Evolutionary conservation across 2,797 vertebrate species (phyloP).

Genomic region (Dendrocincla fuliginosa): DNA sequence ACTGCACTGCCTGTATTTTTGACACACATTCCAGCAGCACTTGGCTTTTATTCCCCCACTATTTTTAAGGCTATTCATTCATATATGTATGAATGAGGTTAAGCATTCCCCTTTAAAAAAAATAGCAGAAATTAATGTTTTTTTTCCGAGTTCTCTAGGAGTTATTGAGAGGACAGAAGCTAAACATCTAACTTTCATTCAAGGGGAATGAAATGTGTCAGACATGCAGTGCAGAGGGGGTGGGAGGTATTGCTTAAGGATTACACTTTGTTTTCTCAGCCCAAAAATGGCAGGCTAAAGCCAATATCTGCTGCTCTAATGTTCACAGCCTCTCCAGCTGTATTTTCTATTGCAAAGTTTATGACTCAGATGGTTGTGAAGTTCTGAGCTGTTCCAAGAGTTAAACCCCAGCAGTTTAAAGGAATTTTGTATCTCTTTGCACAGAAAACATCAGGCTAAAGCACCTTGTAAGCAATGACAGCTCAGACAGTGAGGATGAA

Average conservation of each 20-base stretch:
- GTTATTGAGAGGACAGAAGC: not conserved
- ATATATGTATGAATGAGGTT: not conserved
- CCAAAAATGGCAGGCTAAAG: not conserved
- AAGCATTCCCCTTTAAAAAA: not conserved
- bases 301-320: not conserved
- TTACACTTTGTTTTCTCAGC: not conserved
- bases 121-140: not conserved
- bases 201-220: not conserved
- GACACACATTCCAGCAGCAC: not conserved
- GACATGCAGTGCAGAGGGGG: not conserved
- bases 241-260: not conserved
- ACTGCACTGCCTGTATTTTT: not conserved
- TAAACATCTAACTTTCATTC: not conserved
- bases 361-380: not conserved
- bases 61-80: not conserved
- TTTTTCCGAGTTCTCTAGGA: not conserved
- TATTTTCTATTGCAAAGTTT: not conserved
- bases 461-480: constrained; percentile 91
- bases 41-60: not conserved
- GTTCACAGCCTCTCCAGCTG: not conserved
- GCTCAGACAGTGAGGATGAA: constrained; percentile 90
- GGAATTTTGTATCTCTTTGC: constrained; percentile 5
- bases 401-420: not conserved
- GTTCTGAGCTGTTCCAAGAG: not conserved
- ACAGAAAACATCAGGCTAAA: constrained; percentile 92